Evolutionary conservation across 2,113 vertebrate genomes (phyloP).

Genomic region (Silurus asotus): DNA sequence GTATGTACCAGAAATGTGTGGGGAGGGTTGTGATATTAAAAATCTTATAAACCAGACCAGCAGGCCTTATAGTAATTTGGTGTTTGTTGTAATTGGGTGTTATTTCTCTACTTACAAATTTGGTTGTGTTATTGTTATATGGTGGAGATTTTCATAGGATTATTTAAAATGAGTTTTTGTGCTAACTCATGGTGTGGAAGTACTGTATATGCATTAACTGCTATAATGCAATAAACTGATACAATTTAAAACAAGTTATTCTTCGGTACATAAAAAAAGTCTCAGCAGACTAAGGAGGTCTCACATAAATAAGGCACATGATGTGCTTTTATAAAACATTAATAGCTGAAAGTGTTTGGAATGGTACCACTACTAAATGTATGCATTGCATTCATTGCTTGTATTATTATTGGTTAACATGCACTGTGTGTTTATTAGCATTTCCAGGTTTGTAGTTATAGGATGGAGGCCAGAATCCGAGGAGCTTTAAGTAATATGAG

Average conservation of each 20-base stretch:
- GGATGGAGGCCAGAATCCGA: neutral
- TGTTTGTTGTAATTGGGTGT: neutral
- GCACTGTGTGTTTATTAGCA: constrained; percentile 1
- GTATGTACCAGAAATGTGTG: neutral
- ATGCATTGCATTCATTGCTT: neutral
- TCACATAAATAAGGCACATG: neutral
- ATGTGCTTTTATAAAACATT: neutral
- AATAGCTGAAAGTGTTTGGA: neutral
- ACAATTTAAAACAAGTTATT: neutral
- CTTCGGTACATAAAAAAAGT: neutral
- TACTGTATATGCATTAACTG: neutral
- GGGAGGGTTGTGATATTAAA: neutral
- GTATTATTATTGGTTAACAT: neutral
- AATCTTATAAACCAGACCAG: neutral
- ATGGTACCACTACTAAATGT: neutral
- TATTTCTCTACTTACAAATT: neutral
- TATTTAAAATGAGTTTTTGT: too few species aligned
- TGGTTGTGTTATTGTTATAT: neutral
- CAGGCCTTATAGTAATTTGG: neutral
- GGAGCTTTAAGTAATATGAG: neutral
- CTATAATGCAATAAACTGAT: neutral
- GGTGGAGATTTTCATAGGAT: neutral
- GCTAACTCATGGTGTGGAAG: neutral
- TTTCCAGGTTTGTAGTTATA: neutral
- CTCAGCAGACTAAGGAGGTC: neutral